Percentiles rank a stretch among this genome's conserved stretches.
Evolutionary conservation across 2,888 invertebrate genomes (phyloP).

Genomic region (Athalia circularis): DNA sequence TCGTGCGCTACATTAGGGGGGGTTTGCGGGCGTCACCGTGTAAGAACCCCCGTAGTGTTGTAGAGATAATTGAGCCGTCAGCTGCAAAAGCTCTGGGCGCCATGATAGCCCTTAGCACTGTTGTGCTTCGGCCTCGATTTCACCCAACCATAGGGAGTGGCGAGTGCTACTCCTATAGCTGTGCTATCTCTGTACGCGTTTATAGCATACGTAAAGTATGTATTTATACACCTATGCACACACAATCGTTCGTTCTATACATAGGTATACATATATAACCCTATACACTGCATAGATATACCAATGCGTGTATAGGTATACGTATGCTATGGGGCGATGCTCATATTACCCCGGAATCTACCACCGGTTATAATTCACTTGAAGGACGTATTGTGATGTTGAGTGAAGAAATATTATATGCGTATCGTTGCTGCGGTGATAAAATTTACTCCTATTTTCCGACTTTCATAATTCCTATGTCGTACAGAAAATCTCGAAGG

Average conservation of each 20-base stretch:
- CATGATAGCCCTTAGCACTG: conserved; percentile 59
- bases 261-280: too few relatives aligned
- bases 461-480: background rate
- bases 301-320: background rate
- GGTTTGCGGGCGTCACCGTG: conserved; percentile 67
- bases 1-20: conserved; percentile 38
- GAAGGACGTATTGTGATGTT: conserved; percentile 42
- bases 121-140: conserved; percentile 48
- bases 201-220: too few relatives aligned
- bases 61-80: conserved; percentile 73
- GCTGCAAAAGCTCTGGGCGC: conserved; percentile 68
- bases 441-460: background rate
- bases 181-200: background rate
- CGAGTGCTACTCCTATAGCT: conserved; percentile 2
- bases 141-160: conserved; percentile 24
- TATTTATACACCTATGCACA: too few relatives aligned
- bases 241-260: too few relatives aligned
- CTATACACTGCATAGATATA: conserved; percentile 16
- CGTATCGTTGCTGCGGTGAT: background rate
- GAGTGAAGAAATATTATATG: conserved; percentile 41
- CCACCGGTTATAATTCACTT: conserved; percentile 19
- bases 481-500: too few relatives aligned
- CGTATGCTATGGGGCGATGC: conserved; percentile 14
- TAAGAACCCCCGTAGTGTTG: conserved; percentile 58
- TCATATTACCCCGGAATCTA: conserved; percentile 43